Base-by-base conservation (phyloP, 2,113 vertebrate genomes). In the Plecotus auritus region DNA sequence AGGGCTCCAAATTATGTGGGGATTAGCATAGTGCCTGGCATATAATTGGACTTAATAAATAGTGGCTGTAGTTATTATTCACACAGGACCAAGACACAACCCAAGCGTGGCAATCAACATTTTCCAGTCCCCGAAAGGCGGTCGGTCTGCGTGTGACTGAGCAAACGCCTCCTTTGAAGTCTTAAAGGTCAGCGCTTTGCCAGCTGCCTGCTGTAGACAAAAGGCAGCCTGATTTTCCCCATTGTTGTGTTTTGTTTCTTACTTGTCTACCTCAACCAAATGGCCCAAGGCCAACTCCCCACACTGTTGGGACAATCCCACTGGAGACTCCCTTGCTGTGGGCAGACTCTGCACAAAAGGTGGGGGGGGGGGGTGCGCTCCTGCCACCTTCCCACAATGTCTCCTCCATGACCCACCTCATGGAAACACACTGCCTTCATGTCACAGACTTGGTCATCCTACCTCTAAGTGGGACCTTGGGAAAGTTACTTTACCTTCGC, bases 171-270 rank as follows among this genome's bases (percentile, higher is more conserved):
- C 74, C 87, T 97, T 92, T 97, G 95, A 96, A 96, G 93, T 76
- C 88, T 74, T 81, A 96, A 97, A 97, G 97, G 97, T 97, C 96
- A 97, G 67, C 1, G 73, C 95, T 92, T 70, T 92, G 73, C 97
- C 97, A 97, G 96, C 97, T 97, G 97, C 95, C 95, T 96, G 81
- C 56, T 85, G 40, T 14, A 88, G 82, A 97, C 95, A 97, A 96
- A 96, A 96, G 95, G 30, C 42, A 42, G 54, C 23, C 16, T 28
- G 67, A 59, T 73, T 92, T 92, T 54, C 93, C 72, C 90, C 82
- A 42, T 67, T 47, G 73, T 30, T 37, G 77, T 61, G 73, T 74
- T 96, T 94, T 93, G 91, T 95, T 91, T 72, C 67, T 93, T 84
- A 4, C 91, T 92, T 51, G 67, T 81, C 59, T 69, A 59, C 54